Percentiles rank a stretch among this genome's conserved stretches.
These are phyloP conservation scores for Cacoxenus indagator DNA, from an alignment of 2,888 invertebrate genomes.

Conservation along the genomic window DNA sequence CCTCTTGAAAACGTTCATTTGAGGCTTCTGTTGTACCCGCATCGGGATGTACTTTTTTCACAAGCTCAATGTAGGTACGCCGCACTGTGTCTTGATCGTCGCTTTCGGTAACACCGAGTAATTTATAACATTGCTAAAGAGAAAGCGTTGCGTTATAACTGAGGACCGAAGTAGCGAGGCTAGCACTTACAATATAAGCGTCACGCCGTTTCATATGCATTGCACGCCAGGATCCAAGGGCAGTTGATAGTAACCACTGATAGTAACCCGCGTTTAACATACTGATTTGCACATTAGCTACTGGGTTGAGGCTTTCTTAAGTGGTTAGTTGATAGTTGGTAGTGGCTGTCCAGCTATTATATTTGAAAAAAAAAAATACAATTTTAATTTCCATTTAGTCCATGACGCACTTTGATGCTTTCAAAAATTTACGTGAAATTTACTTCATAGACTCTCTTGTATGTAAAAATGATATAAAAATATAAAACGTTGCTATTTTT, in stretches of 20 bases:
- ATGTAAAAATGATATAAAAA: too few relatives aligned
- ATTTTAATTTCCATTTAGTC: too few relatives aligned
- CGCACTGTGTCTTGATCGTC: conserved; percentile 82
- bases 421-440: neutral
- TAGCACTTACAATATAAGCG: conserved; percentile 38
- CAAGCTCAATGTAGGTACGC: conserved; percentile 80
- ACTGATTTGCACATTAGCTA: neutral
- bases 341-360: too few relatives aligned
- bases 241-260: neutral
- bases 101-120: conserved; percentile 77
- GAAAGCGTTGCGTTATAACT: neutral
- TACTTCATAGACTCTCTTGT: neutral
- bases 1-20: conserved; percentile 80
- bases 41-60: conserved; percentile 89
- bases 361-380: too few relatives aligned
- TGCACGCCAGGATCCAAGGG: conserved; percentile 25
- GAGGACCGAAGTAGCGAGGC: neutral
- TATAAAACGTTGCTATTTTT: neutral
- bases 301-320: too few relatives aligned
- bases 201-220: conserved; percentile 49
- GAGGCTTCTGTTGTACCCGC: conserved; percentile 80
- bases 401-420: too few relatives aligned
- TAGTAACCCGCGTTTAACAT: neutral
- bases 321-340: too few relatives aligned
- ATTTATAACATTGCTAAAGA: conserved; percentile 77